Conservation (phyloP, 2,113 vertebrate genomes). For the Lophura nycthemera region DNA sequence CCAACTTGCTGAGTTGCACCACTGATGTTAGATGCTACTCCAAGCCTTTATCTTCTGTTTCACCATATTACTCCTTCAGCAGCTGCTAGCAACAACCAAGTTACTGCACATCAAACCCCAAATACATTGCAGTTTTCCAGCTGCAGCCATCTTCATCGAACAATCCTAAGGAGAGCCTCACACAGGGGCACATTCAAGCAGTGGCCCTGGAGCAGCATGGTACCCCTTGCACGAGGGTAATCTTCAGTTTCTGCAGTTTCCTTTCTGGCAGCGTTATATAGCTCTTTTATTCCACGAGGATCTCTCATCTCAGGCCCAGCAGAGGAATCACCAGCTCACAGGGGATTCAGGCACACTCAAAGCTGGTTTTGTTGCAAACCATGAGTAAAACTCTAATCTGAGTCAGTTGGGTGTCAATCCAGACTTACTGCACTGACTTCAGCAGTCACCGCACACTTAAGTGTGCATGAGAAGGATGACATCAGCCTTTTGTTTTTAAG, state of each 20-base stretch:
- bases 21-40: not conserved
- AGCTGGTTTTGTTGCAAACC: not conserved
- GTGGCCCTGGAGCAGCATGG: not conserved
- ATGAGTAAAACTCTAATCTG: not conserved
- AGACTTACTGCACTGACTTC: rapidly evolving
- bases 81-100: not conserved
- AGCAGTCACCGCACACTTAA: rapidly evolving
- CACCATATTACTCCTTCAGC: not conserved
- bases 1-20: not conserved
- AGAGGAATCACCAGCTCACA: not conserved
- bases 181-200: no score
- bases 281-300: not conserved
- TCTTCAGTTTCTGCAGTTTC: not conserved
- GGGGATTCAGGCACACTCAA: not conserved
- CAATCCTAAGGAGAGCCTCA: not conserved
- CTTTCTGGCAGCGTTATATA: not conserved
- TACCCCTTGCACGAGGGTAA: rapidly evolving
- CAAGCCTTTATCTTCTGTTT: not conserved
- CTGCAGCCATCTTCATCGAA: not conserved
- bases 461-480: not conserved
- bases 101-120: not conserved
- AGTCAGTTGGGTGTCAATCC: not conserved
- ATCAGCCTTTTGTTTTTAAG: not conserved
- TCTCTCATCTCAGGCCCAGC: not conserved
- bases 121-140: no score